Evolutionary conservation across 2,113 vertebrate species (phyloP), one percentile per base, ranked within the genome.

Genomic region (Corythornis vintsioides): DNA sequence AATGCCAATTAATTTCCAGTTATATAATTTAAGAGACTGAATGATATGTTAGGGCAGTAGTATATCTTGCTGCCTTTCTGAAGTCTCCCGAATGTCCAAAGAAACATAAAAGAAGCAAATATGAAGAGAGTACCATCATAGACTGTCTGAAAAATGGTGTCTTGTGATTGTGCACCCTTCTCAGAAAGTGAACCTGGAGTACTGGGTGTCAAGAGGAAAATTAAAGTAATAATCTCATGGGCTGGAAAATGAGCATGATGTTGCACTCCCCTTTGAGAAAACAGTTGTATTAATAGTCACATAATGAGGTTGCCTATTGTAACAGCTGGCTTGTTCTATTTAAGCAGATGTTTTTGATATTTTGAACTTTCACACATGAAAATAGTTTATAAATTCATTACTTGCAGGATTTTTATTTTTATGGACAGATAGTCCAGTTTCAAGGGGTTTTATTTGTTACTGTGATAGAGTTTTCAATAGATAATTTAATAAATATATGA

Each of bases 1-100:
- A 94, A 82, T 82, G 77, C 26, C 89, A 95, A 76, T 83, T 90
- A 96, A 85, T 85, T 84, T 93, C 83, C 80, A 86, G 60, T 48
- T 82, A 55, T 53, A 66, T 48, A 72, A 76, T 25, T 71, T 57
- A 93, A 90, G 74, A 67, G 57, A 76, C 60, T 85, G 83, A 83
- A 40, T 52, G 61, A 69, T 63, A 66, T 7, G 55, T 35, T 63
- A 21, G 61, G 52, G n/a, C 26, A 55, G 38, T 53, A 47, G 66
- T 74, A n/a, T 89, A 47, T 75, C 48, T 86, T 11, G 7, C 35
- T 86, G 50, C 75, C 88, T 90, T 89, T 47, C 43, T 55, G 15
- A 33, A 67, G 8, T 57, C 65, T 86, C 55, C 53, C 45, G 75
- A 63, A 65, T 3, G 21, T 72, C 76, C 73, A 72, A 6, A 47